Evolutionary conservation across 2,797 vertebrate species (phyloP), one percentile per base, ranked within the genome.

Genomic region (Streptopelia turtur): DNA sequence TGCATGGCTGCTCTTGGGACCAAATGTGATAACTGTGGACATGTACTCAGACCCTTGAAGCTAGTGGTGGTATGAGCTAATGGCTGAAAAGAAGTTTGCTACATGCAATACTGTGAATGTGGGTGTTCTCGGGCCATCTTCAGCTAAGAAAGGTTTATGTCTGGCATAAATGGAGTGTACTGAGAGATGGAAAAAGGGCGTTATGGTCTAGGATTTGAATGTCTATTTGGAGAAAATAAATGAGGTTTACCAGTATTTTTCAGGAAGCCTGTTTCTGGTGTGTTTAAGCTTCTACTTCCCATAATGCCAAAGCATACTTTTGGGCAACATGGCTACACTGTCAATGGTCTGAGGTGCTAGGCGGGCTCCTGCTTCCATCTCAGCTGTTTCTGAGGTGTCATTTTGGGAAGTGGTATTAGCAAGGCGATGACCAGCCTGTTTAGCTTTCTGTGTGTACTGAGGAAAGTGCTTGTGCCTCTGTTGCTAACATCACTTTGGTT

Each of bases 351-450:
- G 47, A 77, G n/a, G 25, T 76, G 27, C 13, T 22, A 12, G 20
- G 21, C 1, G 6, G 63, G 22, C 35, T 60, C 18, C 25, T 75
- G 39, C 41, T 57, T 71, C 28, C 1, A 2, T 41, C 49, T 53
- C 7, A 43, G 69, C 59, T 57, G 24, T 21, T 64, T 70, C n/a
- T 55, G 31, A 0, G 0, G 17, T 66, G 50, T 28, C 13, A 16
- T 24, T 71, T 63, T 2, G 3, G 60, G 16, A 63, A 50, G n/a
- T 1, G 2, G 21, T 0, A 0, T 55, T 24, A 69, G 31, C 37
- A 66, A 53, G 16, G 20, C 1, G 0, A 49, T 16, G 9, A 27
- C 8, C 18, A 30, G 20, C 53, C 57, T 0, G 0, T 55, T 60
- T 18, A 41, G 47, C 9, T 43, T 23, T 69, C 13, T 23, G 12